Evolutionary conservation across 2,113 vertebrate genomes (phyloP).

Genomic region (Zosterops borbonicus): DNA sequence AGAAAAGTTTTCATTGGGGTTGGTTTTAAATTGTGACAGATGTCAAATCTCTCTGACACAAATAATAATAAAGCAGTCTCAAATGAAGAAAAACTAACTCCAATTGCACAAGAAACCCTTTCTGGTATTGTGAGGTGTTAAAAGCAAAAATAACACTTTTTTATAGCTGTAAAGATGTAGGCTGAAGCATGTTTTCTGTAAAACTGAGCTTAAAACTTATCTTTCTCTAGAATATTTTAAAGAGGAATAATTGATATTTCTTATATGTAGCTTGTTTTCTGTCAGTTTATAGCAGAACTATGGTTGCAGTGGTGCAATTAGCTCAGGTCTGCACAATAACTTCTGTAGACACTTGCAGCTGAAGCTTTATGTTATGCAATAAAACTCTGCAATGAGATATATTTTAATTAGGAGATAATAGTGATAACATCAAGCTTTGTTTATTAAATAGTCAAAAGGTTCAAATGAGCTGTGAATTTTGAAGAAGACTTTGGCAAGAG

Average conservation of each 20-base stretch:
- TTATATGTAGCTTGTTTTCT: not conserved
- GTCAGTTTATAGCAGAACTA: slow-evolving; percentile 13
- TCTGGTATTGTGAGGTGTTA: not conserved
- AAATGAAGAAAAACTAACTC: not conserved
- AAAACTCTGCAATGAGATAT: slow-evolving; percentile 66
- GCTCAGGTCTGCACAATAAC: slow-evolving; percentile 7
- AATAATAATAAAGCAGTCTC: not conserved
- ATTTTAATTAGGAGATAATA: slow-evolving; percentile 74
- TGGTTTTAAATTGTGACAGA: not conserved
- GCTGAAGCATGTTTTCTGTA: not conserved
- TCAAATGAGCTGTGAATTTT: slow-evolving; percentile 71
- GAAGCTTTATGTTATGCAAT: slow-evolving; percentile 58
- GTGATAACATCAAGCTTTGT: slow-evolving; percentile 68
- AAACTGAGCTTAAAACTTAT: not conserved
- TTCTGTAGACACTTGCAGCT: slow-evolving; percentile 59
- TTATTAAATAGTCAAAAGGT: slow-evolving; percentile 72
- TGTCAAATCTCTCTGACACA: not conserved
- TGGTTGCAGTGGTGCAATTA: slow-evolving; percentile 52
- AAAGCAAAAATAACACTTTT: not conserved
- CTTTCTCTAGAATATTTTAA: not conserved
- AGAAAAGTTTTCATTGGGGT: not conserved
- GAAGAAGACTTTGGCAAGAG: slow-evolving; percentile 53
- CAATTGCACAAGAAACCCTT: not conserved
- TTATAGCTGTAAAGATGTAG: not conserved
- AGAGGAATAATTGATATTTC: not conserved